Percentiles rank a stretch among this genome's conserved stretches.
These are phyloP conservation scores for Nephila pilipes DNA, from an alignment of 1,140 invertebrate species.

Conservation along the genomic window DNA sequence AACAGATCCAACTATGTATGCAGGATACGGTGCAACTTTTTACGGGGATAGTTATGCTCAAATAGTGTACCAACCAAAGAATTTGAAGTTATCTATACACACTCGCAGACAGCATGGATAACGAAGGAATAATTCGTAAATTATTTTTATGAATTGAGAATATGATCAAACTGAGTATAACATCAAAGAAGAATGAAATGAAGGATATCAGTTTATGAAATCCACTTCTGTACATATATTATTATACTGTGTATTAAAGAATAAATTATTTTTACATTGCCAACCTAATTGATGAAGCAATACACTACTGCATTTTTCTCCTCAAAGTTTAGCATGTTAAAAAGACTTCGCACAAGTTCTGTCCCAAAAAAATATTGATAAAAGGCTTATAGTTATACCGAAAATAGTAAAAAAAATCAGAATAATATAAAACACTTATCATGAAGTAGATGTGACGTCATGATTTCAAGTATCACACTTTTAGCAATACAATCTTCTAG, in stretches of 20 bases:
- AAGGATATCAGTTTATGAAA: neutral
- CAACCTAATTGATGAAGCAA: too few relatives aligned
- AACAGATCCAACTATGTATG: conserved; percentile 48
- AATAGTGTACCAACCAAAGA: conserved; percentile 49
- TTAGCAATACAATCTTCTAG: too few relatives aligned
- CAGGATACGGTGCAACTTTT: conserved; percentile 59
- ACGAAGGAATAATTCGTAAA: neutral
- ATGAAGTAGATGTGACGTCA: too few relatives aligned
- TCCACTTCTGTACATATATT: neutral
- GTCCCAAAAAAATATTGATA: too few relatives aligned
- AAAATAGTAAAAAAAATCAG: too few relatives aligned
- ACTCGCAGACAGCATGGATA: neutral
- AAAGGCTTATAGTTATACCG: too few relatives aligned
- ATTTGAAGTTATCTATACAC: conserved; percentile 47
- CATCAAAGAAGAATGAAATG: neutral
- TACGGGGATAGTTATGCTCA: conserved; percentile 72
- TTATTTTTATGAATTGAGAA: neutral
- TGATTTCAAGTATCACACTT: too few relatives aligned
- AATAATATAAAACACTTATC: too few relatives aligned
- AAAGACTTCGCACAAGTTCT: too few relatives aligned
- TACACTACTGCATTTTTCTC: too few relatives aligned
- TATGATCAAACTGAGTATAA: too few relatives aligned
- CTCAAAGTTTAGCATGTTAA: too few relatives aligned
- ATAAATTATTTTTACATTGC: neutral
- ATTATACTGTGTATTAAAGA: neutral